These are phyloP conservation scores for Zaprionus taronus DNA, from an alignment of 1,140 invertebrate genomes.

Conservation along the genomic window DNA sequence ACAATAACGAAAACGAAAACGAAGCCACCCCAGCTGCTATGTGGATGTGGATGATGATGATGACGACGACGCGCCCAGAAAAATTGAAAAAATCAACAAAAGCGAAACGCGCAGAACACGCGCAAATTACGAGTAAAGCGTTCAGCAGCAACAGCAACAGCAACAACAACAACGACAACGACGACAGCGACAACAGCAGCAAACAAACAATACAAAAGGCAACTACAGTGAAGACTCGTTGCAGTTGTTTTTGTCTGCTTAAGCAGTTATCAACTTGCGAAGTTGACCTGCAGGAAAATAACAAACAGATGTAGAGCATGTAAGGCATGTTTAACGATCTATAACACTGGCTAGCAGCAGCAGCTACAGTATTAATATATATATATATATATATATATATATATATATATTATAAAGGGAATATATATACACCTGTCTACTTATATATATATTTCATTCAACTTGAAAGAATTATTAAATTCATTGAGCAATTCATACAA, in stretches of 20 bases:
- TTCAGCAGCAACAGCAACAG: conserved; percentile 12
- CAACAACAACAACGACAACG: neutral
- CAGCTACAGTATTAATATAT: too few species aligned
- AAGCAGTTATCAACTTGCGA: neutral
- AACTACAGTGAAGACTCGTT: neutral
- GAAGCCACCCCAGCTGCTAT: conserved; percentile 7
- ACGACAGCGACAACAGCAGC: neutral
- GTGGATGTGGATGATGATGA: conserved; percentile 1
- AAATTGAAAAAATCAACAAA: conserved; percentile 42
- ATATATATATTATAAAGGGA: too few species aligned
- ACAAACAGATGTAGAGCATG: too few species aligned
- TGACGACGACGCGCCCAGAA: conserved; percentile 34
- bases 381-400: too few species aligned
- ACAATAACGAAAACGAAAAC: neutral
- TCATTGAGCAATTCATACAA: too few species aligned
- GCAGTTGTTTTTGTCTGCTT: neutral
- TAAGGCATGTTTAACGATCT: too few species aligned
- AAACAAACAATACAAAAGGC: conserved; percentile 5
- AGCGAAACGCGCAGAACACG: conserved; percentile 33
- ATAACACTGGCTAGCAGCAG: too few species aligned
- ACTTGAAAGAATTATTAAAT: too few species aligned
- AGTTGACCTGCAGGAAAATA: neutral
- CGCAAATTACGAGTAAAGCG: conserved; percentile 30
- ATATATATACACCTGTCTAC: too few species aligned
- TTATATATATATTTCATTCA: too few species aligned